Conservation (phyloP, 2,113 vertebrate species). For the Chascanopsetta lugubris region DNA sequence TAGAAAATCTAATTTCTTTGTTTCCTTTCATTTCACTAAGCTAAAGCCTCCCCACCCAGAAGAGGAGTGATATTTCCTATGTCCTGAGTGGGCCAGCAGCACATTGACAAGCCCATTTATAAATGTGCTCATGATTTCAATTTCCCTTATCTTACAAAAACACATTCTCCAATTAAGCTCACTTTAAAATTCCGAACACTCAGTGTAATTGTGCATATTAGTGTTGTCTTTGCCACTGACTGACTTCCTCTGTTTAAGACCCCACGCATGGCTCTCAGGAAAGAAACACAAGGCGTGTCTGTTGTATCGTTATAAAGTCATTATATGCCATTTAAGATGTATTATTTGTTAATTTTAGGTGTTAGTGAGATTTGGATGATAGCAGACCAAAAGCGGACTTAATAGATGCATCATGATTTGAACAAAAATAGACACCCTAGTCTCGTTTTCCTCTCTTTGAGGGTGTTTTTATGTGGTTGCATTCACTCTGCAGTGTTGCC, state of each 20-base stretch:
- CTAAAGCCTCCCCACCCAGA: not conserved
- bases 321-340: not conserved
- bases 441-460: slow-evolving; percentile 20
- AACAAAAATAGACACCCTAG: slow-evolving; percentile 27
- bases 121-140: not conserved
- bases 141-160: not conserved
- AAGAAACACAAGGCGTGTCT: slow-evolving; percentile 15
- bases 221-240: slow-evolving; percentile 58
- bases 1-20: not conserved
- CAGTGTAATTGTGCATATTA: slow-evolving; percentile 39
- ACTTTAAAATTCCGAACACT: slow-evolving; percentile 39
- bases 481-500: slow-evolving; percentile 27
- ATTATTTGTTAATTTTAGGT: not conserved
- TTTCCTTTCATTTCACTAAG: not conserved
- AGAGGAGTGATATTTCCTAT: not conserved
- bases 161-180: slow-evolving; percentile 25
- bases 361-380: not conserved
- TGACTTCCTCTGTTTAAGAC: slow-evolving; percentile 54
- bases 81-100: not conserved
- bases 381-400: slow-evolving; percentile 9
- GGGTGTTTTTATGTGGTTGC: slow-evolving; percentile 37
- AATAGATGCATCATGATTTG: slow-evolving; percentile 35
- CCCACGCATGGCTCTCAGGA: slow-evolving; percentile 25
- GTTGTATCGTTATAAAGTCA: slow-evolving; percentile 21
- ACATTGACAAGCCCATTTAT: not conserved